Percentiles rank a stretch among this genome's conserved stretches.
Conservation (phyloP, 1,140 invertebrate genomes). For the Arion vulgaris region DNA sequence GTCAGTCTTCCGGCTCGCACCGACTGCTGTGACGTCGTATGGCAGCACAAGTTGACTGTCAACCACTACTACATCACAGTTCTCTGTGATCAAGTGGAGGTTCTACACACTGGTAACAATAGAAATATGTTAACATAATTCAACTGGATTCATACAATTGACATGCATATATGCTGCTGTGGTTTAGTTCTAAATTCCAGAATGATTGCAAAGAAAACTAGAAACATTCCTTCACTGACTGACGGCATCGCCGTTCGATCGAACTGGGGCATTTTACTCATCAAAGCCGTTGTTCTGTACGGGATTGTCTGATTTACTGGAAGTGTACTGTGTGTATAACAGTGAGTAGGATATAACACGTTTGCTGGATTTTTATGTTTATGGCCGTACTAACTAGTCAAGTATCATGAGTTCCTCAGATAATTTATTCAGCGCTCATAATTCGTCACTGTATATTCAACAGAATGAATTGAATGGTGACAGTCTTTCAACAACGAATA, state of each 20-base stretch:
- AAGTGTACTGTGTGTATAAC: too few species aligned
- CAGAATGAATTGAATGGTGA: constrained; percentile 20
- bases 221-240: too few species aligned
- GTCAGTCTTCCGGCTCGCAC: constrained; percentile 19
- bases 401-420: constrained; percentile 22
- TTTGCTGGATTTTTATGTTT: not conserved
- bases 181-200: not conserved
- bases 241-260: too few species aligned
- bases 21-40: constrained; percentile 57
- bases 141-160: too few species aligned
- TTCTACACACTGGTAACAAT: too few species aligned
- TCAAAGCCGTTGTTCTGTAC: too few species aligned
- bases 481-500: not conserved
- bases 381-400: not conserved
- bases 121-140: too few species aligned
- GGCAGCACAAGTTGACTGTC: constrained; percentile 15
- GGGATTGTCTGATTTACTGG: too few species aligned
- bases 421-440: not conserved
- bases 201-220: too few species aligned
- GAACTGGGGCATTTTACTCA: too few species aligned
- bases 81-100: too few species aligned
- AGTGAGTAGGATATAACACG: not conserved
- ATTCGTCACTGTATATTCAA: not conserved
- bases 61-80: constrained; percentile 2
- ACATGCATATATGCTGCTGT: too few species aligned